These are phyloP conservation scores for Galago senegalensis DNA, from an alignment of 2,797 vertebrate genomes.

Conservation along the genomic window DNA sequence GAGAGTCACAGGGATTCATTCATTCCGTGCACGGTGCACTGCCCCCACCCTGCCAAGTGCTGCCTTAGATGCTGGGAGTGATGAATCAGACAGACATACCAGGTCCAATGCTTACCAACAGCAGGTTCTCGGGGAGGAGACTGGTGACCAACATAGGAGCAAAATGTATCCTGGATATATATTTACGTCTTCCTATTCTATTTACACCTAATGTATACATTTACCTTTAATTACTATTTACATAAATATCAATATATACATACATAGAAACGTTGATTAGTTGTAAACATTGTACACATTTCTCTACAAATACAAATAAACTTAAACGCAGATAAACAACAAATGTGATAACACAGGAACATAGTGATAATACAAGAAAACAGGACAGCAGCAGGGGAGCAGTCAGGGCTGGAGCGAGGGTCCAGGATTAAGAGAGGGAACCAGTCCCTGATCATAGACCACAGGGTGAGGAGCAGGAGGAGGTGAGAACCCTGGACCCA, in stretches of 20 bases:
- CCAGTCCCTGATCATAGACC: rapidly evolving
- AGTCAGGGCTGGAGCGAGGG: background rate
- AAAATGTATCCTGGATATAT: background rate
- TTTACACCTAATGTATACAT: background rate
- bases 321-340: background rate
- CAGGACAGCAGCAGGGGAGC: background rate
- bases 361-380: background rate
- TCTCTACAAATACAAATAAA: background rate
- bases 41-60: background rate
- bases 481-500: rapidly evolving
- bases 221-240: background rate
- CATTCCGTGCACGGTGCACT: background rate
- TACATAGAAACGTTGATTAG: background rate
- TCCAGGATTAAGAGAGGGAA: background rate
- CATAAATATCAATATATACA: background rate
- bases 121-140: background rate
- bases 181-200: background rate
- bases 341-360: background rate
- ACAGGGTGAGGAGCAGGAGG: too few species aligned
- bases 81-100: background rate
- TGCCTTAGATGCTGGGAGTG: background rate
- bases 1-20: background rate
- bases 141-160: background rate
- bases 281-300: background rate
- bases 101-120: background rate